Evolutionary conservation across 2,797 vertebrate species (phyloP).

Genomic region (Artibeus jamaicensis): DNA sequence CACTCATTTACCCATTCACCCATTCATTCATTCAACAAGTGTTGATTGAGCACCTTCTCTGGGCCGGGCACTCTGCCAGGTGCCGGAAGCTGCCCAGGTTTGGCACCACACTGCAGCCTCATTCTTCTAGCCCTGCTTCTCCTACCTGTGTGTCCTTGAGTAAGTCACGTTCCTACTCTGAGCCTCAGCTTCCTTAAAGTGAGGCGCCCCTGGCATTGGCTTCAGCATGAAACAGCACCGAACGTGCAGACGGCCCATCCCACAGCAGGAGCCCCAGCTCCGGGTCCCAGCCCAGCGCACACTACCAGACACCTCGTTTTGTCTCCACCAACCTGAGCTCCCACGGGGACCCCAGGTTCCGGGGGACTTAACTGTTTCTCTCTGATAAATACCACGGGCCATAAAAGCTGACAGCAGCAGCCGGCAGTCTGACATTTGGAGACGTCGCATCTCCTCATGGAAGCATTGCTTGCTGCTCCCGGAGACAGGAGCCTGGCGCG

Average conservation of each 20-base stretch:
- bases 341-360: not conserved
- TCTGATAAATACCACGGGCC: conserved; percentile 56
- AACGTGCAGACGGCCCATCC: accelerated
- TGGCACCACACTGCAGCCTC: not conserved
- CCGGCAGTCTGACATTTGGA: conserved; percentile 45
- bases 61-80: accelerated
- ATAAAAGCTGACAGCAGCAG: conserved; percentile 47
- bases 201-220: not conserved
- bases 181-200: not conserved
- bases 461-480: not conserved
- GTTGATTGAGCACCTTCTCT: not conserved
- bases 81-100: not conserved
- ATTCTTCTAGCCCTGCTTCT: not conserved
- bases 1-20: not conserved
- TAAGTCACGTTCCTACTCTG: not conserved
- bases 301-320: not conserved
- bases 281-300: accelerated
- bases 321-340: not conserved
- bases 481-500: not conserved
- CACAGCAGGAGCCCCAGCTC: not conserved
- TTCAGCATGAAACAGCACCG: not conserved
- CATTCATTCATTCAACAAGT: not conserved
- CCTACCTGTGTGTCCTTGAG: not conserved
- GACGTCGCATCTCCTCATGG: not conserved
- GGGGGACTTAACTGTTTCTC: conserved; percentile 53